Base-by-base conservation (phyloP, 92 coral and sea anemone genomes). In the Heteractis magnifica region DNA sequence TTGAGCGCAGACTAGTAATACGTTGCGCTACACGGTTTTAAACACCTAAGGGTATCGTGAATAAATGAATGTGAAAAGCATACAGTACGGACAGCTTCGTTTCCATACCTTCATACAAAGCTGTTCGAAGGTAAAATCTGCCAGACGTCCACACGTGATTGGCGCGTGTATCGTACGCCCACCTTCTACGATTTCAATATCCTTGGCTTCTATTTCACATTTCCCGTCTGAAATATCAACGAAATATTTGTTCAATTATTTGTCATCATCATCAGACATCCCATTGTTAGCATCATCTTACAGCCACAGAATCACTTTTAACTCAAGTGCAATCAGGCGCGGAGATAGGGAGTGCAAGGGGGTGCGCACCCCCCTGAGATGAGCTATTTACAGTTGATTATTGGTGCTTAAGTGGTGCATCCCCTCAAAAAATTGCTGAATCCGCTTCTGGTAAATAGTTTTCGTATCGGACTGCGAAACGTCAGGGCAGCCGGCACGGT, bases 71-170 rank as follows among this genome's bases (percentile, higher is more conserved):
- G 59, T 16, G 18, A 19, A 59, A 59, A 16, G 65, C 18, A 15
- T n/a, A 2, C 18, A 12, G 5, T 59, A 59, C n/a, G 65, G 15
- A 8, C 6, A n/a, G 23, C 70, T 3, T 34, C 44, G 44, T 34
- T 34, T 34, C 15, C 70, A 19, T 76, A 94, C 98, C 94, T 89
- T 90, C 68, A 90, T 94, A 86, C 99, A 97, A 26, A 97, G 93
- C 75, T 97, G 91, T 59, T 91, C 92, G 79, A 97, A 97, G 0
- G 97, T 94, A 79, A 97, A 97, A 80, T 94, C 99, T 4, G 99
- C 98, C 14, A 92, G 78, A 85, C 92, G 74, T 58, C 97, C 99
- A 78, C 98, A 97, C 16, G 95, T 86, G 71, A 80, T 87, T 0
- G 98, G 97, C 3, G 98, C 99, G 72, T 85, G 86, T 62, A 97